Evolutionary conservation across 30 jellyfish, hydroid and myxozoan species (phyloP).

Genomic region (Sanderia malayensis): DNA sequence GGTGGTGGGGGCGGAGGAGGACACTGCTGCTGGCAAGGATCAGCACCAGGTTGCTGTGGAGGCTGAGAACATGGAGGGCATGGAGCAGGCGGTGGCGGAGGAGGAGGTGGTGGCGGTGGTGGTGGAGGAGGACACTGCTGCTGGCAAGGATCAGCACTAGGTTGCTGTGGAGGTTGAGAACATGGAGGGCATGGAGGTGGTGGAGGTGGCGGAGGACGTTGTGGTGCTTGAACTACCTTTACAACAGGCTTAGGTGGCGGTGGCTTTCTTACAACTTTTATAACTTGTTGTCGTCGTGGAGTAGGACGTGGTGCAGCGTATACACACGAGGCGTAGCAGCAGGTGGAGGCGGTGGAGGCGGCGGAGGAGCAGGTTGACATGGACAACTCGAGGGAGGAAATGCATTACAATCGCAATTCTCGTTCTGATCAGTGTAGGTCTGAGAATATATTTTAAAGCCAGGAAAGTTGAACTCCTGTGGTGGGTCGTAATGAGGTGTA

Average conservation of each 20-base stretch:
- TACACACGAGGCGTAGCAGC: slow-evolving; percentile 21
- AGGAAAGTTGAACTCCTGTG: slow-evolving; percentile 51
- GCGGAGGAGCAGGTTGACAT: slow-evolving; percentile 40
- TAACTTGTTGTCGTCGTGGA: neutral
- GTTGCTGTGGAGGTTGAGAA: slow-evolving; percentile 31
- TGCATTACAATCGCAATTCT: slow-evolving; percentile 44
- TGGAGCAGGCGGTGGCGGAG: slow-evolving; percentile 28
- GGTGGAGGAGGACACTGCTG: slow-evolving; percentile 38
- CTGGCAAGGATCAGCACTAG: slow-evolving; percentile 23
- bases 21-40: neutral
- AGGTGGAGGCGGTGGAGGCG: slow-evolving; percentile 22
- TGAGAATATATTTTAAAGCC: slow-evolving; percentile 46
- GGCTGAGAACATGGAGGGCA: slow-evolving; percentile 65
- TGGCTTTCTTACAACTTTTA: neutral
- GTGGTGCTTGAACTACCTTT: slow-evolving; percentile 2
- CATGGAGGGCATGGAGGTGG: slow-evolving; percentile 3
- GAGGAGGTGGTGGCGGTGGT: slow-evolving; percentile 34
- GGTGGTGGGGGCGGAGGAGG: slow-evolving; percentile 46
- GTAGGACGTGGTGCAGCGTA: slow-evolving; percentile 13
- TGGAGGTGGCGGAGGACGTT: slow-evolving; percentile 34
- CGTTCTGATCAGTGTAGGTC: slow-evolving; percentile 46
- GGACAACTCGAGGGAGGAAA: slow-evolving; percentile 9
- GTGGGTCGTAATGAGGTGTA: slow-evolving; percentile 49
- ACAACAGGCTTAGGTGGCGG: slow-evolving; percentile 1
- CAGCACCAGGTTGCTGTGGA: slow-evolving; percentile 24